Evolutionary conservation across 2,113 vertebrate species (phyloP), one percentile per base, ranked within the genome.

Genomic region (Trematocara marginatum): DNA sequence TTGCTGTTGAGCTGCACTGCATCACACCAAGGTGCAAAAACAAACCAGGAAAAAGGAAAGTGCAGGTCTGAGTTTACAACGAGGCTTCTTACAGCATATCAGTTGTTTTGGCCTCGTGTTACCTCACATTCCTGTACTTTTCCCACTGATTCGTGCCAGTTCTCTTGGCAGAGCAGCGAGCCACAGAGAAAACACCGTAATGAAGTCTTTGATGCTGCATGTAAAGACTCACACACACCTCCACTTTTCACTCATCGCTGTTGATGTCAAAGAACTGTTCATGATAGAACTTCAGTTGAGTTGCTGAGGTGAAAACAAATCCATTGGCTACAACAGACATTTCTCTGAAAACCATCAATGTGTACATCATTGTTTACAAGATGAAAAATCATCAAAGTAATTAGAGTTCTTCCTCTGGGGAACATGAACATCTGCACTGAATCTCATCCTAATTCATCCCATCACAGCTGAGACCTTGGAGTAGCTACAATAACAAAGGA

Each of bases 351-450:
- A 13, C 11, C 38, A 69, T 23, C 35, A 15, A 5, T 1, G 38
- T 42, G 35, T 7, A 38, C n/a, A 0, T 69, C 38, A 42, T 23
- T 69, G n/a, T 15, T 40, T 69, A 7, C 10, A 20, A 42, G 11
- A 13, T 2, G 6, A 69, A 4, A 42, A 42, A 3, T 1, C 64
- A 69, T 23, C 64, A 23, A 15, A 15, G 38, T 26, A 71, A 10
- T 71, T 26, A 45, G 64, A 45, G 38, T 45, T 45, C 38, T 15
- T 71, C 66, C 66, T 71, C 20, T 16, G 66, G 12, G 40, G 64
- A 71, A 71, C 12, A 71, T 45, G 64, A 71, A 71, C 13, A 23
- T 7, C 38, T 9, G 38, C 38, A 15, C 64, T 71, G 38, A 45
- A 42, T 42, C 40, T 42, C 38, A 45, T 15, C 34, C 59, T 1